These are phyloP conservation scores for Tiphia femorata DNA, from an alignment of 2,888 invertebrate species.

Conservation along the genomic window DNA sequence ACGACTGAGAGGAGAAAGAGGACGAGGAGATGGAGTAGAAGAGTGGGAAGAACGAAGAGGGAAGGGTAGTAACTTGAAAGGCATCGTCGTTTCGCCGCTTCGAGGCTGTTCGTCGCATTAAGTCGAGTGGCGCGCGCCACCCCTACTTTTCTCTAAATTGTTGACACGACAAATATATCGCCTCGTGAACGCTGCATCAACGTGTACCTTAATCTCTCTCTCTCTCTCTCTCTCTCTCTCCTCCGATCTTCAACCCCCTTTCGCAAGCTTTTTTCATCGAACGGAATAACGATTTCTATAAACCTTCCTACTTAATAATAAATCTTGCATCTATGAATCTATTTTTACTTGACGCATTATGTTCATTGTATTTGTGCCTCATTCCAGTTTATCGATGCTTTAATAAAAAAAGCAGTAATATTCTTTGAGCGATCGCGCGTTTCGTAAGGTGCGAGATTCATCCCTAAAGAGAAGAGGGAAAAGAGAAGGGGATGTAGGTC, in stretches of 20 bases:
- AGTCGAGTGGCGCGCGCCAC: slow-evolving; percentile 58
- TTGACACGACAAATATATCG: slow-evolving; percentile 67
- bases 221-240: background rate
- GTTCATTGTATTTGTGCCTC: too few species aligned
- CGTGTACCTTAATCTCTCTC: slow-evolving; percentile 1
- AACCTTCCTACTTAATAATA: too few species aligned
- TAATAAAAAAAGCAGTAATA: too few species aligned
- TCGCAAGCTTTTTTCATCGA: too few species aligned
- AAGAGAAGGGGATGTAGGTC: slow-evolving; percentile 16
- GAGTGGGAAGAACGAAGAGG: slow-evolving; percentile 9
- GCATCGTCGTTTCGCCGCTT: slow-evolving; percentile 46
- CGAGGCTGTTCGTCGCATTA: slow-evolving; percentile 56
- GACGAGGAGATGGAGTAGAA: slow-evolving; percentile 13
- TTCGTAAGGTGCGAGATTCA: slow-evolving; percentile 11
- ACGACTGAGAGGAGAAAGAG: too few species aligned
- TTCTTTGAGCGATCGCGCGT: too few species aligned
- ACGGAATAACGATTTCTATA: too few species aligned
- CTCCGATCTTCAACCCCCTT: background rate
- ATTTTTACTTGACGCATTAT: too few species aligned
- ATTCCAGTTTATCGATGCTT: too few species aligned
- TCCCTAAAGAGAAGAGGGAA: slow-evolving; percentile 14
- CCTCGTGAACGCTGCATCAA: slow-evolving; percentile 12
- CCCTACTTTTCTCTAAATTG: slow-evolving; percentile 58
- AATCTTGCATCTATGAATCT: too few species aligned
- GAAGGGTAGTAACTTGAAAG: slow-evolving; percentile 29